Evolutionary conservation across 30 jellyfish, hydroid and myxozoan genomes (phyloP).

Genomic region (Euphysa ruthae): DNA sequence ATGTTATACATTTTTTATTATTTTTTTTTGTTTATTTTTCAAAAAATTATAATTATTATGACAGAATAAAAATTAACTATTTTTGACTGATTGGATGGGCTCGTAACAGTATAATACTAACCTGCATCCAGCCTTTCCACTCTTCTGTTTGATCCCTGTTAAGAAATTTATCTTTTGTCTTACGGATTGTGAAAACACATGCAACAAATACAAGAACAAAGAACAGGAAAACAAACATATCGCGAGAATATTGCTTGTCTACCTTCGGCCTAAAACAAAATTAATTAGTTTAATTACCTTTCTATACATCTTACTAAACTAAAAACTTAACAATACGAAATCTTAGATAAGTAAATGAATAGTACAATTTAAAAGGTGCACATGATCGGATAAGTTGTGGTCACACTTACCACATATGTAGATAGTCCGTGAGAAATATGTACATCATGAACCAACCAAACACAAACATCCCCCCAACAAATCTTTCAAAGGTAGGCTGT

Average conservation of each 20-base stretch:
- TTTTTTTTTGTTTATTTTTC: too few relatives aligned
- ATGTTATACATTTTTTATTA: too few relatives aligned
- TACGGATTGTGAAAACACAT: constrained; percentile 42
- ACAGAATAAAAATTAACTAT: too few relatives aligned
- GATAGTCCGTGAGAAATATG: constrained; percentile 66
- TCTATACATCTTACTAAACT: too few relatives aligned
- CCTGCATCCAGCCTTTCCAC: constrained; percentile 99
- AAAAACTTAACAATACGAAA: too few relatives aligned
- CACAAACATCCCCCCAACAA: constrained; percentile 41
- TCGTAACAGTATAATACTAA: background rate
- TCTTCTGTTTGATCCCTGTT: constrained; percentile 97
- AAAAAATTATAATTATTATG: too few relatives aligned
- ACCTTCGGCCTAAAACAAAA: constrained; percentile 81
- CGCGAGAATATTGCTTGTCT: constrained; percentile 91
- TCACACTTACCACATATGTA: constrained; percentile 89
- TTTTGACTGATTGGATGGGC: too few relatives aligned
- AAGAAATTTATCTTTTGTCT: constrained; percentile 53
- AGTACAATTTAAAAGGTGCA: background rate
- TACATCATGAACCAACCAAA: constrained; percentile 91
- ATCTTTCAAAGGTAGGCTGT: constrained; percentile 71
- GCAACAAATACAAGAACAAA: constrained; percentile 70
- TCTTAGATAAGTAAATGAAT: too few relatives aligned
- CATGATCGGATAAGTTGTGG: too few relatives aligned
- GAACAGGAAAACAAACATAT: constrained; percentile 63
- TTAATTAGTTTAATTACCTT: background rate